phyloP scores from a whole-genome alignment of 2,797 vertebrate species.

The Bryconaethiops microstoma region DNA sequence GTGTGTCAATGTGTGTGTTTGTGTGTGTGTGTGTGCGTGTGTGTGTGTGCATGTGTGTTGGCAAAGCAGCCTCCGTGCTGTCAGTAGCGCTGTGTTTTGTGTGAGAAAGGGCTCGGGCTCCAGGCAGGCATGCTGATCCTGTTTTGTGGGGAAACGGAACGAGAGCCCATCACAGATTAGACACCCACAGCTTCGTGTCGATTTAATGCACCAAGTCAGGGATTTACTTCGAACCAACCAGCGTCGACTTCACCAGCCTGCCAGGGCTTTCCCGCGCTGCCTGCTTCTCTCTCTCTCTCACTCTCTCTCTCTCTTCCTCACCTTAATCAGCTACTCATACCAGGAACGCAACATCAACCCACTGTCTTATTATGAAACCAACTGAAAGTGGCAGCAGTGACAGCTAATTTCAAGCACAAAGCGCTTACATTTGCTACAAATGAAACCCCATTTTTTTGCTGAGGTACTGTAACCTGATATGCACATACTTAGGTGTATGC shows the following conservation, averaged over 20 bases:
- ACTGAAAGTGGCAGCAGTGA: background rate
- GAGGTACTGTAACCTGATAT: background rate
- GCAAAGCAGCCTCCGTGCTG: constrained; percentile 71
- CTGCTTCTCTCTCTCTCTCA: constrained; percentile 21
- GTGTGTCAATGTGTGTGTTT: constrained; percentile 39
- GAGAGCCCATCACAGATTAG: constrained; percentile 81
- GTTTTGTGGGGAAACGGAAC: constrained; percentile 77
- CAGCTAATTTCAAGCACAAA: background rate
- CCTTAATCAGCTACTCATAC: constrained; percentile 15
- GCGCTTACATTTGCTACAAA: background rate
- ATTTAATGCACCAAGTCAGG: constrained; percentile 79
- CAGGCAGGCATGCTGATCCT: constrained; percentile 79
- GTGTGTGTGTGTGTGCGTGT: constrained; percentile 43
- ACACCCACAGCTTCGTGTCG: constrained; percentile 82
- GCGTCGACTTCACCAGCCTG: constrained; percentile 52
- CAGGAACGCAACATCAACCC: background rate
- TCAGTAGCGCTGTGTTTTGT: constrained; percentile 76
- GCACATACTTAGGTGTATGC: background rate
- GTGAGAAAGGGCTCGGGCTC: constrained; percentile 76
- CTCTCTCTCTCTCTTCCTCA: constrained; percentile 26
- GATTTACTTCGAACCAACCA: constrained; percentile 76
- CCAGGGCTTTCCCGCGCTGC: constrained; percentile 70
- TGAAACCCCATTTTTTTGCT: background rate
- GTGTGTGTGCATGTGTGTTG: constrained; percentile 47
- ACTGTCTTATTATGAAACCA: constrained; percentile 6